These are phyloP conservation scores for Agapornis roseicollis DNA, from an alignment of 2,113 vertebrate genomes.

Conservation along the genomic window DNA sequence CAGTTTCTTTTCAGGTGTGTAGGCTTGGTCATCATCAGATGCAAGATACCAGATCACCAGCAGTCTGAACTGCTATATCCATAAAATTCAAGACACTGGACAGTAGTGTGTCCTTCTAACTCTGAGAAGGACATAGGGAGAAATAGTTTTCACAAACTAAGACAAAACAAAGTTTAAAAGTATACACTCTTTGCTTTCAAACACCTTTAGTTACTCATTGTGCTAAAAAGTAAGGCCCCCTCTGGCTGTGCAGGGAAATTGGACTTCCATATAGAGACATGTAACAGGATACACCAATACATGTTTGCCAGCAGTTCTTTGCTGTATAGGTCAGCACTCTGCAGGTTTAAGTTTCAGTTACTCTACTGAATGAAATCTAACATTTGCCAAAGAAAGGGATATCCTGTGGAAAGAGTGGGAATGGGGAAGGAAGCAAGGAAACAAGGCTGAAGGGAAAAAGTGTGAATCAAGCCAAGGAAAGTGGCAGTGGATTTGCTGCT, in stretches of 20 bases:
- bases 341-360: background rate
- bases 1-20: background rate
- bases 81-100: background rate
- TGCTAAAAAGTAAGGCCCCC: rapidly evolving
- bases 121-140: background rate
- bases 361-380: background rate
- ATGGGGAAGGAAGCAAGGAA: background rate
- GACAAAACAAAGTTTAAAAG: background rate
- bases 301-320: background rate
- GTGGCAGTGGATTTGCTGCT: background rate
- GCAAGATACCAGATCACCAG: background rate
- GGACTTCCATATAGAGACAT: background rate
- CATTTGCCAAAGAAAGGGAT: background rate
- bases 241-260: background rate
- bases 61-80: background rate
- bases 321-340: background rate
- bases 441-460: background rate
- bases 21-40: background rate
- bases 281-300: background rate
- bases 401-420: background rate
- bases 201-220: background rate
- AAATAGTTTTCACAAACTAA: background rate
- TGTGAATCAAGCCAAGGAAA: background rate
- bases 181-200: background rate
- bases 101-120: background rate